Percentiles rank a stretch among this genome's conserved stretches.
These are phyloP conservation scores for Bombus waltoni DNA, from an alignment of 1,140 invertebrate species.

Conservation along the genomic window DNA sequence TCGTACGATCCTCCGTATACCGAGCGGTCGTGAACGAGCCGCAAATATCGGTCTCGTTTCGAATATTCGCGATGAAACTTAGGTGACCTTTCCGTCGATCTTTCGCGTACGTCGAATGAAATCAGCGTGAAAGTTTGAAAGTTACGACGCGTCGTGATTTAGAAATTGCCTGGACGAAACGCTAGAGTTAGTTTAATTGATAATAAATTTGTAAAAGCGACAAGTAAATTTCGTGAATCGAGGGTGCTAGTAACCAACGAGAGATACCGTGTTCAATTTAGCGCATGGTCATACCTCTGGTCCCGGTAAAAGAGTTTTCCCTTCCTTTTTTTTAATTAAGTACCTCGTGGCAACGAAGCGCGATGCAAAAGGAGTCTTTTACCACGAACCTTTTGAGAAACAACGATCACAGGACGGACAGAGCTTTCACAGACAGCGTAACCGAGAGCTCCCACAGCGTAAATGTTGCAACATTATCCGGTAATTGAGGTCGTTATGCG, in stretches of 20 bases:
- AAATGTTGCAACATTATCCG: constrained; percentile 7
- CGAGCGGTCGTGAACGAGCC: no score
- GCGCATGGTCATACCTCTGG: constrained; percentile 21
- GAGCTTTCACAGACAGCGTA: constrained; percentile 33
- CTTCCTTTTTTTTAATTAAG: constrained; percentile 49
- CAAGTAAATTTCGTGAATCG: neutral
- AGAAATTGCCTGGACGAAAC: neutral
- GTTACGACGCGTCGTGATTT: no score
- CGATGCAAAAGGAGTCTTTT: constrained; percentile 46
- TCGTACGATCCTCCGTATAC: neutral
- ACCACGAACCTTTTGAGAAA: constrained; percentile 60
- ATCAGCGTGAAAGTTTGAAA: neutral
- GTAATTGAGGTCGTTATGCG: constrained; percentile 12
- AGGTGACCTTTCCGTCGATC: constrained; percentile 33
- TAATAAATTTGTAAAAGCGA: neutral
- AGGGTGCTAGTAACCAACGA: neutral
- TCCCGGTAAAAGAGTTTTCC: constrained; percentile 33
- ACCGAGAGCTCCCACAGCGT: constrained; percentile 1
- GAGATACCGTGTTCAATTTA: constrained; percentile 42
- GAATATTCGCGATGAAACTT: neutral
- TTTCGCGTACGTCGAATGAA: constrained; percentile 18
- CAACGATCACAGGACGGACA: constrained; percentile 34
- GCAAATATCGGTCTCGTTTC: constrained; percentile 10
- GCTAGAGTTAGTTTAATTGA: neutral
- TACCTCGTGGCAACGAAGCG: constrained; percentile 46